Evolutionary conservation across 2,797 vertebrate species (phyloP).

Genomic region (Corythornis leucogaster): DNA sequence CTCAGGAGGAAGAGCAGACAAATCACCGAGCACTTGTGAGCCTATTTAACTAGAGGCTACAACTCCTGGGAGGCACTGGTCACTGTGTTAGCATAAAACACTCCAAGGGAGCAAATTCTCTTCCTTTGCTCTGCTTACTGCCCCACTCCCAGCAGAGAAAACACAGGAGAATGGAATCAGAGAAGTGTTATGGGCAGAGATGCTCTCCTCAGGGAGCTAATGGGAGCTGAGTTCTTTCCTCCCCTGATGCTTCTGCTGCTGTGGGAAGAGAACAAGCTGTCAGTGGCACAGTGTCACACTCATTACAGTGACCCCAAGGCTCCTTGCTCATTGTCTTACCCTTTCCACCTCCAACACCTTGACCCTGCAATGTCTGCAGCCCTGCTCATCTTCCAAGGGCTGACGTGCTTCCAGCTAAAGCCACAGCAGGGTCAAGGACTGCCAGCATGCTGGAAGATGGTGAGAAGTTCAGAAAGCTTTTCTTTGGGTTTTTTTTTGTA

Average conservation of each 20-base stretch:
- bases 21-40: not conserved
- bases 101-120: not conserved
- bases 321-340: not conserved
- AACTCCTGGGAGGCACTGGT: not conserved
- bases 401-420: not conserved
- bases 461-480: not conserved
- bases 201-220: not conserved
- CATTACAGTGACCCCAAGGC: not conserved
- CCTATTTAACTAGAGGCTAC: not conserved
- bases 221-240: not conserved
- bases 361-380: not conserved
- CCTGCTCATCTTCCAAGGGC: not conserved
- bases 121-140: not conserved
- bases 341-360: not conserved
- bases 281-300: fast-evolving
- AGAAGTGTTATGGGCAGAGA: not conserved
- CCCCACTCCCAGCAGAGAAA: not conserved
- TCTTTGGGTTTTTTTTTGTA: not conserved
- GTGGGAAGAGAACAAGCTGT: not conserved
- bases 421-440: not conserved
- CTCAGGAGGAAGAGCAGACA: not conserved
- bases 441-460: not conserved
- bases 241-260: not conserved
- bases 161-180: not conserved
- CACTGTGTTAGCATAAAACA: not conserved